Conservation (phyloP, 1,140 invertebrate genomes). For the Drosophila pandora region DNA sequence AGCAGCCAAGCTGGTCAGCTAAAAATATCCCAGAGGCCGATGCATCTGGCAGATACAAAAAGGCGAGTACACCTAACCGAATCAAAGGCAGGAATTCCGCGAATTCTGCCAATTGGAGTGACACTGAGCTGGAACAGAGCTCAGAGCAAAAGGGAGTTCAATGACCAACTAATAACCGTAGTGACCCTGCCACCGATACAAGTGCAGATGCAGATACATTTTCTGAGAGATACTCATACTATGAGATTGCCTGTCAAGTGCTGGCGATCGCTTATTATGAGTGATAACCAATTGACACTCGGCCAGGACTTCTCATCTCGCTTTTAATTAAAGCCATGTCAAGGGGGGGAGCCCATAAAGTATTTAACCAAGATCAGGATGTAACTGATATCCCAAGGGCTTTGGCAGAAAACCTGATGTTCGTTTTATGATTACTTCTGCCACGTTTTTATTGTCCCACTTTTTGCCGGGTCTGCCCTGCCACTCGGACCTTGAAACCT, state of each 20-base stretch:
- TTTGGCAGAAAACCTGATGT: slow-evolving; percentile 43
- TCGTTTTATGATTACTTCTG: slow-evolving; percentile 36
- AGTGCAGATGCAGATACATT: background rate
- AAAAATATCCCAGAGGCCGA: slow-evolving; percentile 54
- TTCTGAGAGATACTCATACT: background rate
- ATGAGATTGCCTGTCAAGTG: background rate
- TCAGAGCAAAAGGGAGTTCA: slow-evolving; percentile 30
- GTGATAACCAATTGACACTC: slow-evolving; percentile 60
- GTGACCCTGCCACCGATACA: slow-evolving; percentile 1
- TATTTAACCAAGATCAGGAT: background rate
- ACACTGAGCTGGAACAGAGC: slow-evolving; percentile 25
- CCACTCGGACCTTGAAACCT: slow-evolving; percentile 33
- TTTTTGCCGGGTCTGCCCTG: slow-evolving; percentile 30
- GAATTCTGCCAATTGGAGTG: slow-evolving; percentile 50
- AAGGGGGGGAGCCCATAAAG: background rate
- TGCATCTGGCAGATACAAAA: slow-evolving; percentile 58
- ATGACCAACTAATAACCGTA: slow-evolving; percentile 46
- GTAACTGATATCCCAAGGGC: slow-evolving; percentile 48
- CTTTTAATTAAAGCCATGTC: slow-evolving; percentile 45
- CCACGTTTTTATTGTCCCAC: slow-evolving; percentile 56
- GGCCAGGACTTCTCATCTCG: slow-evolving; percentile 25
- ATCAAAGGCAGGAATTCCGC: slow-evolving; percentile 48
- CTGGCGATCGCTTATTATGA: slow-evolving; percentile 47
- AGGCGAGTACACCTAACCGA: slow-evolving; percentile 45
- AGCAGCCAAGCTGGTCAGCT: slow-evolving; percentile 34